Conservation (phyloP, 2,113 vertebrate species). For the Clupea harengus region DNA sequence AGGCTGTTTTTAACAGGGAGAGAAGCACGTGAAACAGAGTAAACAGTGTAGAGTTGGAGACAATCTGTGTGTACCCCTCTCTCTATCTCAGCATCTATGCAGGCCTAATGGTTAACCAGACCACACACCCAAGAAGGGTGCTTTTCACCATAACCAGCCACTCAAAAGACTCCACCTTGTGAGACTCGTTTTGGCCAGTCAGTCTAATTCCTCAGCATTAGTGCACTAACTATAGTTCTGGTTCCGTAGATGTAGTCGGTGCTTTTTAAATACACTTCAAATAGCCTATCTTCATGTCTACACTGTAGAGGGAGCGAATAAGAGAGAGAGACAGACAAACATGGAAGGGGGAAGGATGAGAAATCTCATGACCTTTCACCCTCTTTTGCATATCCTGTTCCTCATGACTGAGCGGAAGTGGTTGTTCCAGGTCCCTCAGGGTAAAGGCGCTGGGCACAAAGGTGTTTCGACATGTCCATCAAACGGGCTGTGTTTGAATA, state of each 20-base stretch:
- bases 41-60: background rate
- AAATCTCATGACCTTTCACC: constrained; percentile 8
- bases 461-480: background rate
- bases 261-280: background rate
- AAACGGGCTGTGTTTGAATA: constrained; percentile 31
- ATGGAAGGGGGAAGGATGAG: background rate
- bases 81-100: background rate
- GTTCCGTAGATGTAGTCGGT: no score
- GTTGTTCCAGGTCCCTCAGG: constrained; percentile 18
- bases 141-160: background rate
- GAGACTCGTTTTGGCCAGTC: background rate
- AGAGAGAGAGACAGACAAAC: background rate
- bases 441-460: constrained; percentile 18
- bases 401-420: constrained; percentile 26
- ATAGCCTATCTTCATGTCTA: background rate
- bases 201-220: no score
- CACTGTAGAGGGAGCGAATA: background rate
- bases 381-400: constrained; percentile 21
- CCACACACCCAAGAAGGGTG: background rate
- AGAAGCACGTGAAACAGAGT: background rate
- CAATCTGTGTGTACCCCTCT: no score
- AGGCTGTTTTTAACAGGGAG: background rate
- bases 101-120: background rate
- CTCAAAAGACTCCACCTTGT: background rate
- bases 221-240: no score